Evolutionary conservation across 2,113 vertebrate genomes (phyloP).

Genomic region (Romanogobio albipinnatus): DNA sequence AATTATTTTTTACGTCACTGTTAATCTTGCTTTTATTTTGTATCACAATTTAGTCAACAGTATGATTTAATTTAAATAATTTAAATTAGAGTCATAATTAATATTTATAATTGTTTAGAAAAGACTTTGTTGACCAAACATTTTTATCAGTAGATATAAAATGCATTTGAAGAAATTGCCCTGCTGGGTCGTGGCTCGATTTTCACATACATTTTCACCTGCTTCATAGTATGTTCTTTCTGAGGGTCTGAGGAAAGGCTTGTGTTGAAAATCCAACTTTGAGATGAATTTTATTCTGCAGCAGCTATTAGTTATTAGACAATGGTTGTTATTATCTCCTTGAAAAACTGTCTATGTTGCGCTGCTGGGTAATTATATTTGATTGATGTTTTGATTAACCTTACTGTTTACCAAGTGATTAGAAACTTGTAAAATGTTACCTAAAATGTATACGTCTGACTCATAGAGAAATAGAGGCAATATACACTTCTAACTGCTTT

Average conservation of each 20-base stretch:
- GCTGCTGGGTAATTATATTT: constrained; percentile 58
- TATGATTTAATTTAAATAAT: not conserved
- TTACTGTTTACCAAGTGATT: constrained; percentile 21
- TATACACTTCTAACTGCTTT: constrained; percentile 37
- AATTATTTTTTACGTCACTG: no score
- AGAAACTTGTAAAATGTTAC: constrained; percentile 24
- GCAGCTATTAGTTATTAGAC: constrained; percentile 29
- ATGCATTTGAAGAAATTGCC: constrained; percentile 62
- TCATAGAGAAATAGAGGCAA: constrained; percentile 28
- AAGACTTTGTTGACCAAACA: not conserved
- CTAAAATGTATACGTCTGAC: constrained; percentile 38
- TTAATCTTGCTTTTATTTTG: no score
- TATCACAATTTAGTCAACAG: no score
- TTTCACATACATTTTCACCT: constrained; percentile 65
- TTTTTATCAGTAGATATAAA: not conserved
- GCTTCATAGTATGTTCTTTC: constrained; percentile 54
- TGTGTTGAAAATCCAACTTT: constrained; percentile 45
- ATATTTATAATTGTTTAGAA: not conserved
- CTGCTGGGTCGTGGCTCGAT: constrained; percentile 52
- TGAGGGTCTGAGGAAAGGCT: constrained; percentile 53
- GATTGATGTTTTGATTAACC: constrained; percentile 59
- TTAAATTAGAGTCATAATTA: not conserved
- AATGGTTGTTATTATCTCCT: constrained; percentile 59
- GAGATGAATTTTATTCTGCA: constrained; percentile 57
- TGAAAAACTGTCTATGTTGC: constrained; percentile 53